A percentile compares a stretch with the other conserved stretches of the same genome.
phyloP scores from a whole-genome alignment of 2,797 vertebrate genomes.

The Gallinago nigripennis region DNA sequence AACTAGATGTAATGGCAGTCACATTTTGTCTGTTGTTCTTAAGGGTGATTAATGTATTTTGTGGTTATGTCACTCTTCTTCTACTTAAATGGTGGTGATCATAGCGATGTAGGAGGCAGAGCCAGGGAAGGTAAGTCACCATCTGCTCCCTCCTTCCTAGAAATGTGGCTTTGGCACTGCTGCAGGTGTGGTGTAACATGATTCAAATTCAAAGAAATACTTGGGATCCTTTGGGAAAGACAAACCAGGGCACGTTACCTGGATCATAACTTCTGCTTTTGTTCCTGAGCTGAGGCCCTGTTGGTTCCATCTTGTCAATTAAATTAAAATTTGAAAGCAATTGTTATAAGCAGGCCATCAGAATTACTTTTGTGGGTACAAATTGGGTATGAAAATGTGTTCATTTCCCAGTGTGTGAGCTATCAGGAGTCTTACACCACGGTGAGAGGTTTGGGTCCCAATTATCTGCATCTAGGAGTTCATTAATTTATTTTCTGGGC shows the following conservation, averaged over 20 bases:
- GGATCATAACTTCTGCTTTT: neutral
- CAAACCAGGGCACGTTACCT: fast-evolving
- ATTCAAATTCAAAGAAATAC: neutral
- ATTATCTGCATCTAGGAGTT: neutral
- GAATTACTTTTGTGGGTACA: neutral
- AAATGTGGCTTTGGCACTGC: neutral
- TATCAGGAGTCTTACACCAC: neutral
- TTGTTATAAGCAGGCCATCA: neutral
- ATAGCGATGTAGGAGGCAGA: neutral
- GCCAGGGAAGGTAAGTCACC: neutral
- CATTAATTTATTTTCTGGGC: neutral
- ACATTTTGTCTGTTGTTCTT: neutral
- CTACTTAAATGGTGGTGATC: neutral
- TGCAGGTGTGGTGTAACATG: neutral
- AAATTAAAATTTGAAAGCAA: neutral
- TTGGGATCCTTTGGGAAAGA: neutral
- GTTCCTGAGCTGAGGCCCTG: neutral
- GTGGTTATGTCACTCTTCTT: neutral
- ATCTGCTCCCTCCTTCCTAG: neutral
- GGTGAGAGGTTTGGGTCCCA: neutral
- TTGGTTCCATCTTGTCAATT: neutral
- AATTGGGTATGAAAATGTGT: neutral
- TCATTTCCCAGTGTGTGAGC: neutral
- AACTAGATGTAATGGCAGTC: neutral
- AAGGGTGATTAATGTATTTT: neutral